Percentiles rank a stretch among this genome's conserved stretches.
These are phyloP conservation scores for Sebastes matsubarae DNA, from an alignment of 2,797 vertebrate genomes.

Conservation along the genomic window DNA sequence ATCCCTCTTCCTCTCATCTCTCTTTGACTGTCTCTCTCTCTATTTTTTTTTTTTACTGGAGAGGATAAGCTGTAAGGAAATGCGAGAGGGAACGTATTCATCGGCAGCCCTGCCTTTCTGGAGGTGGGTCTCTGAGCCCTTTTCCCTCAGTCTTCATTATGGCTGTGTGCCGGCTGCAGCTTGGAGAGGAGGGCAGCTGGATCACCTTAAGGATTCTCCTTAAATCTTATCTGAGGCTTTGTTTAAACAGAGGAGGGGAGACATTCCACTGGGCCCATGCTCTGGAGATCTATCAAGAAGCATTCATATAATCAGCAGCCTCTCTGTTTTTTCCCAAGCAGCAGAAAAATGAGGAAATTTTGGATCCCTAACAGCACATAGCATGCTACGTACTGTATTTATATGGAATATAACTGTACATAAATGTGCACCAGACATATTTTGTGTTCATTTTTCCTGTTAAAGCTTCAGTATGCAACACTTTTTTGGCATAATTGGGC, in stretches of 20 bases:
- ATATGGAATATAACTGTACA: background rate
- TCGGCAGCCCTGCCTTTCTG: constrained; percentile 60
- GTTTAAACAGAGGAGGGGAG: constrained; percentile 82
- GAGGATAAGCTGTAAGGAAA: constrained; percentile 59
- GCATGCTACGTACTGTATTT: background rate
- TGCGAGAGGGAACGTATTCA: constrained; percentile 52
- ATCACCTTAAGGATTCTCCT: constrained; percentile 83
- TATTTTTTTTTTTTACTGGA: constrained; percentile 18
- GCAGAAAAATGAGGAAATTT: constrained; percentile 36
- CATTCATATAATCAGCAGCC: constrained; percentile 66
- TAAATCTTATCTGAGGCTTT: constrained; percentile 85
- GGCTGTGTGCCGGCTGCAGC: constrained; percentile 64
- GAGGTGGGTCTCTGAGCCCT: constrained; percentile 63
- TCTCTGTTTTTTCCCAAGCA: constrained; percentile 25
- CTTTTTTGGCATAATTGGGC: no score
- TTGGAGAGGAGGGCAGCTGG: constrained; percentile 75
- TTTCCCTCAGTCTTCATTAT: constrained; percentile 64
- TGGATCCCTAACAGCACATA: constrained; percentile 18
- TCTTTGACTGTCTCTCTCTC: constrained; percentile 30
- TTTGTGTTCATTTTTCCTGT: constrained; percentile 1
- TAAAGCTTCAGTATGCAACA: no score
- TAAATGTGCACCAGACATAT: constrained; percentile 3
- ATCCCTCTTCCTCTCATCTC: constrained; percentile 56
- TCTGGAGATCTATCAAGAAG: constrained; percentile 71
- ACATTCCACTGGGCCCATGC: constrained; percentile 72